Evolutionary conservation across 2,113 vertebrate species (phyloP).

Genomic region (Paracanthobrama guichenoti): DNA sequence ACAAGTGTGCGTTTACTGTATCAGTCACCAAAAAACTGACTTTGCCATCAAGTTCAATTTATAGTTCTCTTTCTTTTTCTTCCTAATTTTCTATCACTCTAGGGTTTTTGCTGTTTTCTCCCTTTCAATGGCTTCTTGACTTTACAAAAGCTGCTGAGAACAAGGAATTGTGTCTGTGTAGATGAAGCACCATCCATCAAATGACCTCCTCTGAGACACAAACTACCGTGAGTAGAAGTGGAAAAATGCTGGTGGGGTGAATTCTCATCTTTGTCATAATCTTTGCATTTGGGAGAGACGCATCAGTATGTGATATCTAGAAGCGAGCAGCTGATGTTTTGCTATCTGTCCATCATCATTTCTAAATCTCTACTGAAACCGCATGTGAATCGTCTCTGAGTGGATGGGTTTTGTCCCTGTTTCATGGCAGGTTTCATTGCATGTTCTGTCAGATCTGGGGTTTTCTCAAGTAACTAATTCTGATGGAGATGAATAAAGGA

Average conservation of each 20-base stretch:
- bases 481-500: background rate
- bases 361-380: background rate
- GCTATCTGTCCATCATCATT: background rate
- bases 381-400: background rate
- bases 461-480: background rate
- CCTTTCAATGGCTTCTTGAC: conserved; percentile 59
- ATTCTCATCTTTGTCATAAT: conserved; percentile 25
- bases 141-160: conserved; percentile 63
- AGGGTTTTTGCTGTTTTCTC: background rate
- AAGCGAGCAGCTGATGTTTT: background rate
- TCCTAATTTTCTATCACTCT: background rate
- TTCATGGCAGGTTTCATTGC: background rate
- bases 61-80: background rate
- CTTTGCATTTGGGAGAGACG: background rate
- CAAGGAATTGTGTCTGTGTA: conserved; percentile 39
- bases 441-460: background rate
- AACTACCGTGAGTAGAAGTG: conserved; percentile 17
- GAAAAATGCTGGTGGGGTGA: background rate
- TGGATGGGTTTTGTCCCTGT: background rate
- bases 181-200: conserved; percentile 65
- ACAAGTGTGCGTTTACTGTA: background rate
- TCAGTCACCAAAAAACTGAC: background rate
- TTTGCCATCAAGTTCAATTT: background rate
- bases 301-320: background rate
- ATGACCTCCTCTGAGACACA: conserved; percentile 58